Conservation (phyloP, 2,797 vertebrate genomes). For the Austrolebias charrua region DNA sequence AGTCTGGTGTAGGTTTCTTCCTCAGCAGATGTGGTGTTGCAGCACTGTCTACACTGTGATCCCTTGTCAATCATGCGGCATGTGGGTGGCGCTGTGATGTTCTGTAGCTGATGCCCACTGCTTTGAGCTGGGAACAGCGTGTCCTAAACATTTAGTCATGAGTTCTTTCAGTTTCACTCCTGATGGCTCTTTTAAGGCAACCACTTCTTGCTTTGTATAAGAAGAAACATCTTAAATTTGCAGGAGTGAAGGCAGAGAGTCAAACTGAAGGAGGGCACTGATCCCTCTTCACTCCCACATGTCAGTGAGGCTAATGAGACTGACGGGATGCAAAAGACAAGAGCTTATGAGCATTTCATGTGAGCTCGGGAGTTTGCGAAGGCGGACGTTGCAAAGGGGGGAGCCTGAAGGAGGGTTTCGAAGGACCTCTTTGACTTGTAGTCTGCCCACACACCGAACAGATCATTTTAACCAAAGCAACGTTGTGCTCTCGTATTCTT, state of each 20-base stretch:
- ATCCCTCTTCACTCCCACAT: constrained; percentile 59
- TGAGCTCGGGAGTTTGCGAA: constrained; percentile 26
- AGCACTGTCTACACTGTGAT: constrained; percentile 29
- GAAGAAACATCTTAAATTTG: constrained; percentile 43
- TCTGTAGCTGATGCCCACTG: constrained; percentile 30
- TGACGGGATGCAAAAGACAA: constrained; percentile 56
- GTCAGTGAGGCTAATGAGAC: constrained; percentile 65
- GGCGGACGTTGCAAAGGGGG: constrained; percentile 53
- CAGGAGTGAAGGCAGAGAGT: constrained; percentile 34
- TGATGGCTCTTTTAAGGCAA: constrained; percentile 9
- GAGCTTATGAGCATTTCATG: constrained; percentile 27
- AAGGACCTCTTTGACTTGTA: constrained; percentile 63
- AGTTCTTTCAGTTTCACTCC: background rate
- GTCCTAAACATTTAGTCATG: constrained; percentile 12
- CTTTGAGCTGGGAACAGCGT: constrained; percentile 16
- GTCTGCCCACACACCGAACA: constrained; percentile 44
- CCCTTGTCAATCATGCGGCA: constrained; percentile 59
- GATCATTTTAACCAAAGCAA: constrained; percentile 29
- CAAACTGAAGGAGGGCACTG: constrained; percentile 31
- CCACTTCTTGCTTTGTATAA: constrained; percentile 18
- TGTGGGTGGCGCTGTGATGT: constrained; percentile 51
- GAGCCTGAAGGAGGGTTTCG: constrained; percentile 54
- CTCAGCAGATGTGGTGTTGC: constrained; percentile 27
- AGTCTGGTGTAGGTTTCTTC: constrained; percentile 30
- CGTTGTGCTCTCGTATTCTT: constrained; percentile 6